Evolutionary conservation across 2,888 invertebrate genomes (phyloP).

Genomic region (Microctonus aethiopoides): DNA sequence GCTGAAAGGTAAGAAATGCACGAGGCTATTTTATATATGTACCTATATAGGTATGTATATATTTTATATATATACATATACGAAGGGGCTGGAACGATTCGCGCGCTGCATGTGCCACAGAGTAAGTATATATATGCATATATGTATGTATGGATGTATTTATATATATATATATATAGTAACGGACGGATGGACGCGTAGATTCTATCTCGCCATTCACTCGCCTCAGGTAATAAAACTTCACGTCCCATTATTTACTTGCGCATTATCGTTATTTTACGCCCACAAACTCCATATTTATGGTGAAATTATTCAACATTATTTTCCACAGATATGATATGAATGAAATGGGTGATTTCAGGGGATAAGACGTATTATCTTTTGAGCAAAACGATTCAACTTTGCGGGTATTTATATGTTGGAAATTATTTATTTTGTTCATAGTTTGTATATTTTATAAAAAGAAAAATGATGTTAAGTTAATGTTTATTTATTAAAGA

Average conservation of each 20-base stretch:
- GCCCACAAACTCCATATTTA: constrained; percentile 64
- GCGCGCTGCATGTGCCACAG: neutral
- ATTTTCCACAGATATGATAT: constrained; percentile 49
- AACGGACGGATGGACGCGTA: constrained; percentile 54
- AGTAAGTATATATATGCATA: neutral
- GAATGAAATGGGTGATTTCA: constrained; percentile 61
- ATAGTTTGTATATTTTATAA: too few species aligned
- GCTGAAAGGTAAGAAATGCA: neutral
- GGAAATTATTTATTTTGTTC: too few species aligned
- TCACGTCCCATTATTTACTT: constrained; percentile 65
- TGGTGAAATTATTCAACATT: constrained; percentile 65
- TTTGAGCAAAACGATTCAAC: constrained; percentile 11
- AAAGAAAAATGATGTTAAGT: too few species aligned
- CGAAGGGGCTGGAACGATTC: constrained; percentile 39
- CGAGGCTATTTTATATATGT: neutral
- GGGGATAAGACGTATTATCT: constrained; percentile 38
- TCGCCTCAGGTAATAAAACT: constrained; percentile 65
- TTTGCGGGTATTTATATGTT: neutral
- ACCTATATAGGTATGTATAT: neutral
- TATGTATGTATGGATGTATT: neutral
- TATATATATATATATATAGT: constrained; percentile 11
- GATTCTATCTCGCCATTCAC: constrained; percentile 65
- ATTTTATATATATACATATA: neutral
- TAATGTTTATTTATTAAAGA: too few species aligned
- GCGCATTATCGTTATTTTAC: constrained; percentile 66